phyloP scores from a whole-genome alignment of 2,797 vertebrate species.

The Moxostoma hubbsi region DNA sequence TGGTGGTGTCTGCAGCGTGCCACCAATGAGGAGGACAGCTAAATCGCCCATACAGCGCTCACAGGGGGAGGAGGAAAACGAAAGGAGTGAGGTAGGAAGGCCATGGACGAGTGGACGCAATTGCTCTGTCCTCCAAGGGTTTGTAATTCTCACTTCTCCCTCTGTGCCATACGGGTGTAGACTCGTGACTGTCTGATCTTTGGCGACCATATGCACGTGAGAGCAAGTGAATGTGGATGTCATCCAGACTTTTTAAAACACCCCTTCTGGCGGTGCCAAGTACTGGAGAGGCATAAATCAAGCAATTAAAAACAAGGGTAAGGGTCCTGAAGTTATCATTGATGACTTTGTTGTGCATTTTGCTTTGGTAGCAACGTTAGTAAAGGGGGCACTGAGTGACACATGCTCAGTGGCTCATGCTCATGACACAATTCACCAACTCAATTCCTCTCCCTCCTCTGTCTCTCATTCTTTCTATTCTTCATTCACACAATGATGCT shows the following conservation, averaged over 20 bases:
- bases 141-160: slow-evolving; percentile 34
- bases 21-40: slow-evolving; percentile 76
- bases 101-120: slow-evolving; percentile 28
- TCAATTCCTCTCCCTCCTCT: slow-evolving; percentile 55
- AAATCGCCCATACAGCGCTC: slow-evolving; percentile 64
- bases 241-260: slow-evolving; percentile 21
- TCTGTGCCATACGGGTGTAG: slow-evolving; percentile 6
- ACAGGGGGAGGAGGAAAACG: slow-evolving; percentile 49
- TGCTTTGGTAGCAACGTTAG: slow-evolving; percentile 7
- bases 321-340: not conserved
- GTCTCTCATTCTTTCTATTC: slow-evolving; percentile 56
- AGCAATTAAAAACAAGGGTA: slow-evolving; percentile 13
- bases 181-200: slow-evolving; percentile 22
- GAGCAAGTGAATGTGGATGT: slow-evolving; percentile 11
- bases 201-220: not conserved
- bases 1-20: slow-evolving; percentile 79
- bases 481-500: slow-evolving; percentile 71
- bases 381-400: not conserved
- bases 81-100: slow-evolving; percentile 44
- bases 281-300: not conserved
- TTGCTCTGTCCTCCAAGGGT: slow-evolving; percentile 22
- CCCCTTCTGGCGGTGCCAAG: slow-evolving; percentile 9
- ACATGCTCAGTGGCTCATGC: too few species aligned
- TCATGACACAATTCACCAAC: not conserved
- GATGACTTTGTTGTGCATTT: slow-evolving; percentile 8